Evolutionary conservation across 2,888 invertebrate species (phyloP).

Genomic region (Strigamia crassipes): DNA sequence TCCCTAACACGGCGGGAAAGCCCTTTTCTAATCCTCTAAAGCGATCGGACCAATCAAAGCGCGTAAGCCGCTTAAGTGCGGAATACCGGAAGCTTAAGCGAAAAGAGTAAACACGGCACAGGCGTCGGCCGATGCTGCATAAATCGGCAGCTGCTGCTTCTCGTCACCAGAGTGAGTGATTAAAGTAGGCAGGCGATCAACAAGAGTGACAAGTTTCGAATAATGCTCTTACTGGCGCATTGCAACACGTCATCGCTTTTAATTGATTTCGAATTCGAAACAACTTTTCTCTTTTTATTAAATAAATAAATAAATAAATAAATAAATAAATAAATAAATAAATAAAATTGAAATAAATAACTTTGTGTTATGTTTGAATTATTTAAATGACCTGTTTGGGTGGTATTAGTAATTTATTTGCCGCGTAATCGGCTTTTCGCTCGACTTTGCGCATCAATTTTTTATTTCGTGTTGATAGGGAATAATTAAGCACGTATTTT

Average conservation of each 20-base stretch:
- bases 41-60: constrained; percentile 47
- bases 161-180: constrained; percentile 10
- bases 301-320: no score
- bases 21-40: constrained; percentile 45
- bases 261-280: constrained; percentile 10
- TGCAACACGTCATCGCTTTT: background rate
- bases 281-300: no score
- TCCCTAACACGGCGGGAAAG: constrained; percentile 44
- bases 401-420: no score
- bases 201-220: background rate
- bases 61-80: constrained; percentile 46
- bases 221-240: background rate
- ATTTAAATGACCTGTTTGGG: no score
- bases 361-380: no score
- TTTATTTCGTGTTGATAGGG: no score
- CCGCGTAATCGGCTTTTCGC: no score
- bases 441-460: no score
- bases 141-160: constrained; percentile 39
- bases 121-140: constrained; percentile 39
- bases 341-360: no score
- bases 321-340: no score
- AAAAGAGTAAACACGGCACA: constrained; percentile 44
- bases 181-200: constrained; percentile 3
- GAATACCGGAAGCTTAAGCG: constrained; percentile 47
- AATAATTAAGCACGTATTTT: no score